Percentiles rank a stretch among this genome's conserved stretches.
These are phyloP conservation scores for Coleophora flavipennella DNA, from an alignment of 2,888 invertebrate genomes.

Conservation along the genomic window DNA sequence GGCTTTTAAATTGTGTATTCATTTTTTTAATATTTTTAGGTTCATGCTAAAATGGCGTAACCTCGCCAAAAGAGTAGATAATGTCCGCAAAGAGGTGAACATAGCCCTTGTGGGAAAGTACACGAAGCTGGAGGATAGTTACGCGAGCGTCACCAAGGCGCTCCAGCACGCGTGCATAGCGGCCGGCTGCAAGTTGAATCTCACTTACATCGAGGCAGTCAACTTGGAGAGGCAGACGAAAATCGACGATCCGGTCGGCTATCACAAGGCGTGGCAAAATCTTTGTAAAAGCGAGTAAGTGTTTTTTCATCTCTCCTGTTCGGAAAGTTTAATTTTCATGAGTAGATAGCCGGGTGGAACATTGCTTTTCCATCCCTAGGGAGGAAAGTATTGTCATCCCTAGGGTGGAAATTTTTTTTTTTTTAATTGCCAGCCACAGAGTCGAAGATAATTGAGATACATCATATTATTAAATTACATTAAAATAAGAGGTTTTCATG, in stretches of 20 bases:
- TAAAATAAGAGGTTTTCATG: too few species aligned
- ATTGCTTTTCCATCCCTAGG: too few species aligned
- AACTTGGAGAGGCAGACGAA: slow-evolving; percentile 85
- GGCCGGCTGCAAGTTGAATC: slow-evolving; percentile 85
- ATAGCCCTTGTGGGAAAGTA: slow-evolving; percentile 98
- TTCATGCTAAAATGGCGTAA: slow-evolving; percentile 93
- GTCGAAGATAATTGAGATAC: too few species aligned
- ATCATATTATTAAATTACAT: too few species aligned
- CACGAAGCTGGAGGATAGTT: slow-evolving; percentile 95
- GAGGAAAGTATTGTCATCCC: too few species aligned
- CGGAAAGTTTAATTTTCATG: too few species aligned
- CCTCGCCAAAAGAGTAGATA: slow-evolving; percentile 88
- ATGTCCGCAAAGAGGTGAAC: slow-evolving; percentile 85
- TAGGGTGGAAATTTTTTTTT: too few species aligned
- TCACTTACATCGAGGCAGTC: slow-evolving; percentile 94
- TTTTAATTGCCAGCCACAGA: too few species aligned
- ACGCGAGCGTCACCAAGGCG: slow-evolving; percentile 96
- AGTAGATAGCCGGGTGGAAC: too few species aligned
- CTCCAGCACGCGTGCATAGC: slow-evolving; percentile 93
- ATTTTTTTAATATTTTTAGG: slow-evolving; percentile 51
- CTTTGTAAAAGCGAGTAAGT: slow-evolving; percentile 89
- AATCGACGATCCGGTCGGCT: slow-evolving; percentile 82
- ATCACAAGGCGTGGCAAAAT: slow-evolving; percentile 94
- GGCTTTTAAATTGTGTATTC: too few species aligned
- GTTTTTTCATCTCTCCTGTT: not conserved